Evolutionary conservation across 2,113 vertebrate genomes (phyloP), one percentile per base, ranked within the genome.

Genomic region (Sclerurus mexicanus): DNA sequence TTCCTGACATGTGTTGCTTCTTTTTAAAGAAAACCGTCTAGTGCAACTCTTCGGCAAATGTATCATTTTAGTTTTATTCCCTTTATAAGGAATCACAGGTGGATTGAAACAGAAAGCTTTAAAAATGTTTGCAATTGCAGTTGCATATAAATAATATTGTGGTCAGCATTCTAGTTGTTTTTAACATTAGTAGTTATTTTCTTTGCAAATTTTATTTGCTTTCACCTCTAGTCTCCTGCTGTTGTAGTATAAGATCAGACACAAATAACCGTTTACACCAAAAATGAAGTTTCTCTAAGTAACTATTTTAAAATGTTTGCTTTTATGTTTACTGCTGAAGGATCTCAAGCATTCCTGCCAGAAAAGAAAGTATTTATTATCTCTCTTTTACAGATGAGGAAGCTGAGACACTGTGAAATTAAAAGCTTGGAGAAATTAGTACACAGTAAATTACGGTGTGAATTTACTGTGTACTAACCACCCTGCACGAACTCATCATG

Each of bases 331-430:
- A 53, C 88, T 96, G 86, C 69, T 85, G 92, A 85, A 95, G 88
- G 86, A 93, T 93, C 96, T 89, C 0, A 0, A 90, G 93, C 86
- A 73, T 73, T 85, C 77, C 91, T 95, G 85, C 88, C 90, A 93
- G 92, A 97, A 96, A 95, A 62, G 83, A 82, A 94, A 94, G 95
- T 93, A 95, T 94, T 96, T 96, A 96, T 96, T 96, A 97, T 96
- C 93, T 96, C 93, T 82, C 83, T 79, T 96, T 76, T 96, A 95
- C 93, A 96, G 93, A 96, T 93, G 93, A 97, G 95, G 96, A 96
- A 96, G 93, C 85, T 87, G 96, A 97, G 96, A 96, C 93, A 93
- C 88, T 90, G 90, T 93, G 95, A 95, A 94, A 97, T 97, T 96
- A 96, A 97, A 96, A 94, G 90, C 96, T 97, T 62, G 85, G 93